Percentiles rank a stretch among this genome's conserved stretches.
Conservation (phyloP, 2,888 invertebrate genomes). For the Drosophila bunnanda region DNA sequence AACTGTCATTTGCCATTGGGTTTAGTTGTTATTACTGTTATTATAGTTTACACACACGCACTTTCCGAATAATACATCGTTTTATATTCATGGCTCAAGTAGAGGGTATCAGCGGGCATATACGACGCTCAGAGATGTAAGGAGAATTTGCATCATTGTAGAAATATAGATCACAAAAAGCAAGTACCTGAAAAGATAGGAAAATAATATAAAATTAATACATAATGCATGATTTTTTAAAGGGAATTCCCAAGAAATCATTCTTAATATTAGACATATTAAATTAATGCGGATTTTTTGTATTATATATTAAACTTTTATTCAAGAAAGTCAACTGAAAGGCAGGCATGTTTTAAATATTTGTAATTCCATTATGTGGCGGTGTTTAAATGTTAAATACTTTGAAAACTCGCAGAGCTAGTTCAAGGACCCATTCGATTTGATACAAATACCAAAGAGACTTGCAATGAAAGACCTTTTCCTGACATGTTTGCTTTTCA, state of each 20-base stretch:
- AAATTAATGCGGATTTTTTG: fast-evolving
- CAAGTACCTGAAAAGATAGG: background rate
- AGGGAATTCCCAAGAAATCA: background rate
- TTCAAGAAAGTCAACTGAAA: background rate
- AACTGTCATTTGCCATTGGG: conserved; percentile 25
- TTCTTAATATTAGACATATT: background rate
- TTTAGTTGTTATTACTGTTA: conserved; percentile 46
- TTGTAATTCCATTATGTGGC: background rate
- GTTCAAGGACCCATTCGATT: background rate
- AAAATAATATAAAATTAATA: background rate
- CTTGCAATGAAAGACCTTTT: background rate
- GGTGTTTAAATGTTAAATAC: background rate
- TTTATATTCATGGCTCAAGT: conserved; percentile 6
- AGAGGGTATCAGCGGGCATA: background rate
- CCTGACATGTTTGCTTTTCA: background rate
- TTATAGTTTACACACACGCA: conserved; percentile 43
- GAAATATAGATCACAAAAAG: background rate
- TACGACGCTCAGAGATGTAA: no score
- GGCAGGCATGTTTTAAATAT: background rate
- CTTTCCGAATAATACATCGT: conserved; percentile 29
- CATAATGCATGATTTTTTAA: background rate
- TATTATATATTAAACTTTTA: background rate
- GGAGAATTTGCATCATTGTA: background rate
- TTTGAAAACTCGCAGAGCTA: background rate
- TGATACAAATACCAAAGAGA: background rate